These are phyloP conservation scores for Telmatherina bonti DNA, from an alignment of 2,797 vertebrate species.

Conservation along the genomic window DNA sequence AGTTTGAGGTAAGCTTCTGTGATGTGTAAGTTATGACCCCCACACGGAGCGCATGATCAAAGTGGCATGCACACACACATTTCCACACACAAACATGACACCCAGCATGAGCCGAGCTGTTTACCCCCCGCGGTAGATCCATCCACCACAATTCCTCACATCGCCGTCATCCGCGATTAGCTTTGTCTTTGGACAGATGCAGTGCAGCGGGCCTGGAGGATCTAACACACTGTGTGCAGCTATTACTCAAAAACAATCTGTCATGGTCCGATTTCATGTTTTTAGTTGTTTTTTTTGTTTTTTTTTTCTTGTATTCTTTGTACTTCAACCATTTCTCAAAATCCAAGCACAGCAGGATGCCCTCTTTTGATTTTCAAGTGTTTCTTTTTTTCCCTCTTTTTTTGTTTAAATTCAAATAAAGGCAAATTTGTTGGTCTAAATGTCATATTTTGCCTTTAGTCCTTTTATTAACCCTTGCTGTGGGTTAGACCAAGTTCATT, in stretches of 20 bases:
- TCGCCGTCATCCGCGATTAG: conserved; percentile 74
- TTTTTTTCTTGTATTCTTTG: conserved; percentile 49
- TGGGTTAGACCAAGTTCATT: conserved; percentile 56
- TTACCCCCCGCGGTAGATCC: conserved; percentile 72
- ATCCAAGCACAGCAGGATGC: conserved; percentile 52
- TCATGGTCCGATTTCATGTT: conserved; percentile 58
- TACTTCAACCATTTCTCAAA: conserved; percentile 53
- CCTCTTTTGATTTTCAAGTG: conserved; percentile 35
- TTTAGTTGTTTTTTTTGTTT: conserved; percentile 41
- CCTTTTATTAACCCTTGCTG: conserved; percentile 56
- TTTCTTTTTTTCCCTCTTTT: neutral
- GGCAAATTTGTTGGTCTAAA: conserved; percentile 60
- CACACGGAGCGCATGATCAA: conserved; percentile 62
- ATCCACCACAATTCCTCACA: conserved; percentile 70
- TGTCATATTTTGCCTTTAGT: conserved; percentile 40
- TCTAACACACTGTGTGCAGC: conserved; percentile 64
- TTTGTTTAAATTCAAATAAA: conserved; percentile 15
- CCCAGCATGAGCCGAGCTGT: conserved; percentile 68
- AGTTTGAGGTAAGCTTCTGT: conserved; percentile 70
- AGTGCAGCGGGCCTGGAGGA: conserved; percentile 71
- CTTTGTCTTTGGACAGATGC: conserved; percentile 71
- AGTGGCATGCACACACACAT: conserved; percentile 43
- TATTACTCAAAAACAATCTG: conserved; percentile 76
- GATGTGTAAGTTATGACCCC: conserved; percentile 72
- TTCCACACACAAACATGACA: conserved; percentile 67